Percentiles rank a stretch among this genome's conserved stretches.
Evolutionary conservation across 2,113 vertebrate genomes (phyloP).

Genomic region (Eublepharis macularius): DNA sequence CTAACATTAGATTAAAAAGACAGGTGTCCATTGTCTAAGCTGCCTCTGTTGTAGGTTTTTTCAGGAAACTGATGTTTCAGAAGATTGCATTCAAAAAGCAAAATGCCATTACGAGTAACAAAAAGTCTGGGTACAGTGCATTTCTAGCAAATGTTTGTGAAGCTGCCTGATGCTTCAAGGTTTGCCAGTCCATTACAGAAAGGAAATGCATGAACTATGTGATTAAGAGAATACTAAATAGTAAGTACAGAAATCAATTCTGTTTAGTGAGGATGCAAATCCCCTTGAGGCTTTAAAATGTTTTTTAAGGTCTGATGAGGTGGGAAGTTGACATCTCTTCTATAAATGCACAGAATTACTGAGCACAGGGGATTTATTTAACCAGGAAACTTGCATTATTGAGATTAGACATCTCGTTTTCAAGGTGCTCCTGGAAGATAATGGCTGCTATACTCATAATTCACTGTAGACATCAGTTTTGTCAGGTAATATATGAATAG

Average conservation of each 20-base stretch:
- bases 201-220: slow-evolving; percentile 46
- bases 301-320: slow-evolving; percentile 63
- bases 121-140: background rate
- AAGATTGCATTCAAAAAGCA: slow-evolving; percentile 16
- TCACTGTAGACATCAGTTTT: slow-evolving; percentile 67
- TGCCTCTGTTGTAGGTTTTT: slow-evolving; percentile 11
- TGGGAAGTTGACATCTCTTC: slow-evolving; percentile 59
- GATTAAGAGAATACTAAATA: slow-evolving; percentile 61
- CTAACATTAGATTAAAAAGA: slow-evolving; percentile 6
- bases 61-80: background rate
- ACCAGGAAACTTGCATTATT: slow-evolving; percentile 75
- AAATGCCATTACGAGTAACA: slow-evolving; percentile 24
- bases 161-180: slow-evolving; percentile 24
- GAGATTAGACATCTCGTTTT: slow-evolving; percentile 78
- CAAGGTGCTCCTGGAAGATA: slow-evolving; percentile 78
- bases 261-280: slow-evolving; percentile 70
- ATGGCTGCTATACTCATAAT: slow-evolving; percentile 70
- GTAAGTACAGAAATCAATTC: slow-evolving; percentile 63
- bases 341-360: slow-evolving; percentile 65
- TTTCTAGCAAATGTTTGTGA: slow-evolving; percentile 45
- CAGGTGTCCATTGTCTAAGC: slow-evolving; percentile 1
- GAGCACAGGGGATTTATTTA: slow-evolving; percentile 75
- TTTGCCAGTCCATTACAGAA: slow-evolving; percentile 56
- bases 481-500: slow-evolving; percentile 70
- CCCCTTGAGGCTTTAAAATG: slow-evolving; percentile 63